These are phyloP conservation scores for Chelonoidis abingdonii DNA, from an alignment of 2,113 vertebrate genomes.

Conservation along the genomic window DNA sequence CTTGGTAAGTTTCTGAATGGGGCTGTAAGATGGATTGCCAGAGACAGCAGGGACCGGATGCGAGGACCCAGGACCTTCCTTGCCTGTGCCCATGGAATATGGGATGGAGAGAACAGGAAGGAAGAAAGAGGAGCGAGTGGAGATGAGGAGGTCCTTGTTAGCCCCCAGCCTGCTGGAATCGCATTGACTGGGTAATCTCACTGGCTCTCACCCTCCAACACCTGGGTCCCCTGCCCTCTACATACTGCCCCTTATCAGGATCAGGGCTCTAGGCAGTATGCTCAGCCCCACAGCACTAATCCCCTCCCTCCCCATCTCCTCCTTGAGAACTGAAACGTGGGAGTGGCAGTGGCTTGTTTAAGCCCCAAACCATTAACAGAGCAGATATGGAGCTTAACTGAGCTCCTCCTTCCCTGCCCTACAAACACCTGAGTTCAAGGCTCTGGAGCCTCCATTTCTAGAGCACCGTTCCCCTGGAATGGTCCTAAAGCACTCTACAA, in stretches of 20 bases:
- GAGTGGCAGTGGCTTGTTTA: too few relatives aligned
- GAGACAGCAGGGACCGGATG: neutral
- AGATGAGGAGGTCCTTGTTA: neutral
- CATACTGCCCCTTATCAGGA: neutral
- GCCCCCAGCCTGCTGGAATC: neutral
- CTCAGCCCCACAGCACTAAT: neutral
- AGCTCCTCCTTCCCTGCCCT: neutral
- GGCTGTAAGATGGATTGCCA: neutral
- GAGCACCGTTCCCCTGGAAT: neutral
- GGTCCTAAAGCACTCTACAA: too few relatives aligned
- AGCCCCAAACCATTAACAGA: neutral
- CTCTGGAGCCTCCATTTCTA: neutral
- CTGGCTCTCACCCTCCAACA: neutral
- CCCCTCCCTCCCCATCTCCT: neutral
- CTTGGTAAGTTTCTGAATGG: neutral
- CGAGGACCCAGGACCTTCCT: neutral
- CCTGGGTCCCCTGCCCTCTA: neutral
- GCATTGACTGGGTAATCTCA: neutral
- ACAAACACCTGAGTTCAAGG: too few relatives aligned
- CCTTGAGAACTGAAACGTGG: neutral
- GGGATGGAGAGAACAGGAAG: neutral
- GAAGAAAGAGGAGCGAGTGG: neutral
- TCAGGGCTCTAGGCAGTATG: too few relatives aligned
- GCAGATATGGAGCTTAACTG: neutral
- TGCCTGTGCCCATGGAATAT: neutral